Conservation (phyloP, 2,888 invertebrate genomes). For the Agonopterix heracliana region DNA sequence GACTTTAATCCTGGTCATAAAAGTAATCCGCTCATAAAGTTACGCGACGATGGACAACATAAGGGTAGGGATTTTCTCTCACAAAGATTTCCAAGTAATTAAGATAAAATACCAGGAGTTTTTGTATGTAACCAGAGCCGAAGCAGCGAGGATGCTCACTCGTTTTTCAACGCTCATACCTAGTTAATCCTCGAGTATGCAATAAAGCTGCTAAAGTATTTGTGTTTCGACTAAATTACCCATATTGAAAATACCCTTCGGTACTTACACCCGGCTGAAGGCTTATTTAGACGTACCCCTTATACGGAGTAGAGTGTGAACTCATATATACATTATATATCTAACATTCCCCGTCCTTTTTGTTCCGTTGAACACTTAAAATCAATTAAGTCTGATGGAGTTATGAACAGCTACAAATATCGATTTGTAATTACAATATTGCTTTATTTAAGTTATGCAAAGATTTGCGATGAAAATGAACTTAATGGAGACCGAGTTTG, state of each 20-base stretch:
- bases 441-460: constrained; percentile 45
- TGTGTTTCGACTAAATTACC: constrained; percentile 72
- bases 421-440: constrained; percentile 53
- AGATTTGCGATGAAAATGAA: constrained; percentile 39
- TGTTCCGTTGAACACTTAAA: constrained; percentile 33
- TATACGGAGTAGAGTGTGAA: not conserved
- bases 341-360: constrained; percentile 29
- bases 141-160: constrained; percentile 31
- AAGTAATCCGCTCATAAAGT: constrained; percentile 75
- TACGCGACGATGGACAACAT: constrained; percentile 73
- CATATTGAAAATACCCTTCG: constrained; percentile 74
- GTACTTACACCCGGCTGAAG: constrained; percentile 64
- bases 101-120: constrained; percentile 72
- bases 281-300: constrained; percentile 58
- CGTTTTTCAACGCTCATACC: constrained; percentile 70
- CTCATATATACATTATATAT: constrained; percentile 27
- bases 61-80: constrained; percentile 70
- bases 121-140: constrained; percentile 60
- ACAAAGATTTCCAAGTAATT: constrained; percentile 74
- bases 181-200: constrained; percentile 72
- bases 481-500: not conserved
- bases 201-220: constrained; percentile 73
- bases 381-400: constrained; percentile 36
- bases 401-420: constrained; percentile 41
- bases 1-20: constrained; percentile 71